Base-by-base conservation (phyloP, 1,140 invertebrate species). In the Drosophila biarmipes region DNA sequence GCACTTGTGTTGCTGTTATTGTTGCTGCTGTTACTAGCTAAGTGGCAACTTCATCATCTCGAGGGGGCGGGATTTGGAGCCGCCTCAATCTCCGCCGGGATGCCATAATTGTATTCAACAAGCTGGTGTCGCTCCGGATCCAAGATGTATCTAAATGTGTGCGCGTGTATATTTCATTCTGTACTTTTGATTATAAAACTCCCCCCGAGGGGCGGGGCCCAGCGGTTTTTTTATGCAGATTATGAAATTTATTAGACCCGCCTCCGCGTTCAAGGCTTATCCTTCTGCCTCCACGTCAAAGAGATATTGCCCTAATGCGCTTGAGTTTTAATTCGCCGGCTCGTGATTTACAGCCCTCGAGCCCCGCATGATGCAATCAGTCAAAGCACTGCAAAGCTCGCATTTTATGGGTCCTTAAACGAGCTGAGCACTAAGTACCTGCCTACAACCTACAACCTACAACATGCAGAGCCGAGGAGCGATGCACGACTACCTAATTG, bases 51-150 rank as follows among this genome's bases (percentile, higher is more conserved):
- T 82, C 82, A 82, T 86, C 82, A 86, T 86, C 78, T 55, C 69
- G 51, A 55, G 61, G 63, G 54, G 54, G 53, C 17, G 27, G 34
- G 42, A 31, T 45, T 51, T 10, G 66, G 14, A 42, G 74, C 80
- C 61, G 73, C 66, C 84, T 80, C 78, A 85, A 85, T 86, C 81
- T 85, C 63, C 53, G 72, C 42, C 49, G 58, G 35, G 68, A 61
- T 57, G 56, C 64, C 84, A 89, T 87, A 87, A 87, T 87, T 87
- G 79, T 87, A 89, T 89, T 89, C 82, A 87, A 87, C 82, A 87
- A 87, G 84, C 82, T 87, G 82, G 80, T 82, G 82, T 87, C 84
- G 84, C 84, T 79, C 58, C 69, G 73, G 68, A 42, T 71, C 35
- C 51, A 35, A 67, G 48, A 59, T 49, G 57, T 71, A 49, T 56